Base-by-base conservation (phyloP, 2,797 vertebrate species). In the Buphagus erythrorhynchus region DNA sequence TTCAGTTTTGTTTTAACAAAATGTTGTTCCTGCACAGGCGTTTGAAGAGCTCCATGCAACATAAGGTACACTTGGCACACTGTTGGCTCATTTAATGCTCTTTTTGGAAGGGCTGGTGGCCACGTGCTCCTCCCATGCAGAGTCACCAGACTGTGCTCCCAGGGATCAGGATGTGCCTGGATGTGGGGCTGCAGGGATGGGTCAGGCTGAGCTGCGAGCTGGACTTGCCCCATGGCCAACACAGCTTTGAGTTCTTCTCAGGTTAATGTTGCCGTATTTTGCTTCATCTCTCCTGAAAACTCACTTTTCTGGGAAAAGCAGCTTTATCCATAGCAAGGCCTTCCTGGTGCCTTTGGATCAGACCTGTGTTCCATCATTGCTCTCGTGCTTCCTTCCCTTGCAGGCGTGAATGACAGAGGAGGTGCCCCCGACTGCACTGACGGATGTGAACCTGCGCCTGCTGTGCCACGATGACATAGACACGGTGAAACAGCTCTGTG, bases 391-490 rank as follows among this genome's bases (percentile, higher is more conserved):
- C 33, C 75, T 91, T 81, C 59, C 51, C 67, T 80, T 81, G n/a
- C 96, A 99, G 99, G 99, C 95, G 99, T 99, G 99, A 99, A 99
- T 99, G 99, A 99, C 99, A 99, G 99, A 99, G 98, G 99, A 99
- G 97, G 99, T 99, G 98, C 98, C 99, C 82, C 98, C 99, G 98
- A 98, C 99, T 93, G 99, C 99, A 95, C 99, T 99, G 97, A 99
- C 98, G 66, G 99, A 99, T 98, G 98, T 99, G 98, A 98, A 99
- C 97, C 99, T 99, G 97, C 99, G 99, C 95, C 99, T 99, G 90
- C 99, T 99, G 88, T 99, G 99, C 98, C 99, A 99, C 95, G 98
- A 99, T 99, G 99, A 99, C 99, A 99, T 99, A 99, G 99, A 99
- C 93, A 99, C 98, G 0, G 99, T 99, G 97, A 99, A 99, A 93